Evolutionary conservation across 2,113 vertebrate genomes (phyloP).

Genomic region (Pao palembangensis): DNA sequence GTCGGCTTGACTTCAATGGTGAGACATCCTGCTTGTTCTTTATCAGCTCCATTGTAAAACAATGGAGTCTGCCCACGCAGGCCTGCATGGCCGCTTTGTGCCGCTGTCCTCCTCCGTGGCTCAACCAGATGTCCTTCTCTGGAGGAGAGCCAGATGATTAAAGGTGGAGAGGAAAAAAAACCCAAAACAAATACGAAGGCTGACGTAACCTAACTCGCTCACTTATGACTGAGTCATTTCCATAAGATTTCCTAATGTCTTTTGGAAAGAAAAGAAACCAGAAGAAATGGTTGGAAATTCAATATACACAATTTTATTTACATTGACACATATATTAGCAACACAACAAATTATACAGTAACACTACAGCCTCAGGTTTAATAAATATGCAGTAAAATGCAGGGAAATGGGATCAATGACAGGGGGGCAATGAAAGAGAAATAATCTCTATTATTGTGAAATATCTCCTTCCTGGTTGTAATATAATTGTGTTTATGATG

Average conservation of each 20-base stretch:
- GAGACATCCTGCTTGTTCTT: constrained; percentile 75
- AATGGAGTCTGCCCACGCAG: constrained; percentile 63
- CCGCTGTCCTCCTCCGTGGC: constrained; percentile 26
- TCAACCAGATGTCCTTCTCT: constrained; percentile 63
- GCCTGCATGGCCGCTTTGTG: constrained; percentile 12
- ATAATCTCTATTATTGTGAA: constrained; percentile 12
- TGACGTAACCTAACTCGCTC: no score
- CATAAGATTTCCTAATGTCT: no score
- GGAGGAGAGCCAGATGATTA: constrained; percentile 36
- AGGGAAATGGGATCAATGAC: constrained; percentile 16
- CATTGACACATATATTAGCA: constrained; percentile 65
- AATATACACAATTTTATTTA: constrained; percentile 73
- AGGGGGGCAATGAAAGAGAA: constrained; percentile 21
- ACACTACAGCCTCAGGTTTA: constrained; percentile 56
- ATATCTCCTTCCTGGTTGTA: constrained; percentile 8
- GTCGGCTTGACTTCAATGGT: constrained; percentile 59
- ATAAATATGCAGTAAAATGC: constrained; percentile 72
- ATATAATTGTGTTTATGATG: not conserved
- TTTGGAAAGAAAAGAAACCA: not conserved
- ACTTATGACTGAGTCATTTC: no score
- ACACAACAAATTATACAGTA: constrained; percentile 61
- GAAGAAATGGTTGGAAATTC: constrained; percentile 21
- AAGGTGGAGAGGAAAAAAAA: constrained; percentile 12
- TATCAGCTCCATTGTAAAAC: constrained; percentile 74
- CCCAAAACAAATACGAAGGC: no score